phyloP scores from a whole-genome alignment of 2,113 vertebrate species.

The Plectropomus leopardus region DNA sequence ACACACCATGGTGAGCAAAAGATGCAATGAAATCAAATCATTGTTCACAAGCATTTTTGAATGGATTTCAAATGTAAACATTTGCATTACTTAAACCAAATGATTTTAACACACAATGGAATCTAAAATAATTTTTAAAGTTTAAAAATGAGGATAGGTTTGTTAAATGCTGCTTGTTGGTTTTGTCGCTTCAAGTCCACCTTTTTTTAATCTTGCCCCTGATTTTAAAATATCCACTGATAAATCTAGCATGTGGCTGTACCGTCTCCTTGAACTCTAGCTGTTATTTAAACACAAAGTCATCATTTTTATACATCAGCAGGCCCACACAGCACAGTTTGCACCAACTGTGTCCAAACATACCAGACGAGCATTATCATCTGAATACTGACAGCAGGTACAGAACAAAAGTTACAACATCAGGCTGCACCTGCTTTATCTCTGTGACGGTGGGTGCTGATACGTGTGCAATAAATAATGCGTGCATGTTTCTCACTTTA shows the following conservation, averaged over 20 bases:
- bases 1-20: conserved; percentile 60
- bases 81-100: conserved; percentile 25
- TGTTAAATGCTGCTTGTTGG: not conserved
- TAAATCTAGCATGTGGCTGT: not conserved
- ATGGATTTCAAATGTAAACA: conserved; percentile 41
- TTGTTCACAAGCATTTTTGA: conserved; percentile 54
- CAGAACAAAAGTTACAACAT: not conserved
- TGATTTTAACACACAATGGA: conserved; percentile 20
- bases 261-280: not conserved
- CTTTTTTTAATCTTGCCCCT: conserved; percentile 32
- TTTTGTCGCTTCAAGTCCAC: conserved; percentile 27
- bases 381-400: conserved; percentile 4
- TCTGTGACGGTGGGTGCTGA: conserved; percentile 2
- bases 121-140: conserved; percentile 17
- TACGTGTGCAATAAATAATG: not conserved
- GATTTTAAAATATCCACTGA: conserved; percentile 43
- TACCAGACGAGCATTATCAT: not conserved
- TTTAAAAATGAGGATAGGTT: not conserved
- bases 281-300: not conserved
- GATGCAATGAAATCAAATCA: conserved; percentile 44
- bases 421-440: conserved; percentile 21
- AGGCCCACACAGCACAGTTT: not conserved
- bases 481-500: not conserved
- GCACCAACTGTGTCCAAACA: conserved; percentile 12
- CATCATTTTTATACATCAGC: not conserved